Base-by-base conservation (phyloP, 1,140 invertebrate genomes). In the Megathymus violae region DNA sequence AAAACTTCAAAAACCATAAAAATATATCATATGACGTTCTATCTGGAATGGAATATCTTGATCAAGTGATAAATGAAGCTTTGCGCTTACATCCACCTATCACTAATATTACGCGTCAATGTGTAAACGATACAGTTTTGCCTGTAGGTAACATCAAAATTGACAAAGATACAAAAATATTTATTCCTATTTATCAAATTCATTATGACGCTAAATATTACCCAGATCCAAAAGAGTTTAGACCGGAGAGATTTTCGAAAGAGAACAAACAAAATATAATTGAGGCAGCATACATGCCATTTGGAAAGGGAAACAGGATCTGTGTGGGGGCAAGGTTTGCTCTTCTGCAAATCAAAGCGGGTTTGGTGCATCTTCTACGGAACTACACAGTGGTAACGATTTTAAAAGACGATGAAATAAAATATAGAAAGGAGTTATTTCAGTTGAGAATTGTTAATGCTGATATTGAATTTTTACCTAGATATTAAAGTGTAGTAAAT, bases 311-410 rank as follows among this genome's bases (percentile, higher is more conserved):
- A 1, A 85, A 88, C 1, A 78, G 93, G 46, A 88, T 91, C 44
- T 94, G 93, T 67, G 91, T 93, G 61, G 94, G 93, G n/a, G 82
- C 89, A 67, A 79, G 92, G 59, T 92, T 92, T 60, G 92, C 92
- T 0, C 50, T 78, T 10, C 62, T 92, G 50, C 86, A 92, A 64
- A 64, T 87, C 2, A 88, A 88, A 52, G 65, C 84, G 13, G 83
- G 89, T 2, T 34, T 91, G 3, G 66, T 76, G 0, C 61, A 73
- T 15, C 43, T 90, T 10, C 38, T 90, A 14, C 62, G 74, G 3
- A 50, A 80, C 19, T 87, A 75, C 31, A 62, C 71, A 19, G 50
- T 82, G 0, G 58, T 56, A 15, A 61, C 56, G 27, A n/a, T 43
- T 15, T n/a, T 64, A 0, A 5, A 50, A 6, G 46, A 22, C 4